These are phyloP conservation scores for Salvelinus fontinalis DNA, from an alignment of 2,113 vertebrate genomes.

Conservation along the genomic window DNA sequence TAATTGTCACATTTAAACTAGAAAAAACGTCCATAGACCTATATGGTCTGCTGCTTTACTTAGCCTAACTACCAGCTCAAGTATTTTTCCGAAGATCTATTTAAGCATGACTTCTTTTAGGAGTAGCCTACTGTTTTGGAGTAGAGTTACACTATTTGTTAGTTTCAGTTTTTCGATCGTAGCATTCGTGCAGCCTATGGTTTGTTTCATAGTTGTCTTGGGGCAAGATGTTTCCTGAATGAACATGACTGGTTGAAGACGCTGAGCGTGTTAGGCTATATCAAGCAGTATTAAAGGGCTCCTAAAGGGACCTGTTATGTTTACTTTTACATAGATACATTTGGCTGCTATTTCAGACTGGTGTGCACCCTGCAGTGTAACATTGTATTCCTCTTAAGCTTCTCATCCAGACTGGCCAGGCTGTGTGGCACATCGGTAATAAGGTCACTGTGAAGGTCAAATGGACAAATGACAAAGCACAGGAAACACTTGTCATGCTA, in stretches of 20 bases:
- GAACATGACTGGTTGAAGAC: slow-evolving; percentile 19
- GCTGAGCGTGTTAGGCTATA: slow-evolving; percentile 21
- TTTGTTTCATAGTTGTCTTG: slow-evolving; percentile 3
- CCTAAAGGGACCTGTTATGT: slow-evolving; percentile 7
- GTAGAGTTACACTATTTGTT: neutral
- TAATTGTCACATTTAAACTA: neutral
- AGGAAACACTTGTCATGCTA: neutral
- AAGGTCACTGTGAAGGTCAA: slow-evolving; percentile 6
- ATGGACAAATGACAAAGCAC: slow-evolving; percentile 8
- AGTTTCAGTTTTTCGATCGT: neutral
- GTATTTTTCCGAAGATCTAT: neutral
- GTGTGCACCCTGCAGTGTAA: neutral
- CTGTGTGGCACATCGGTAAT: neutral
- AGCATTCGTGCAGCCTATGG: neutral
- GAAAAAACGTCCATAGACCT: neutral
- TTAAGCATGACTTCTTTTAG: neutral
- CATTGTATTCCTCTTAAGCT: neutral
- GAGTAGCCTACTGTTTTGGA: neutral
- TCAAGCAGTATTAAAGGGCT: slow-evolving; percentile 24
- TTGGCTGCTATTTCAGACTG: slow-evolving; percentile 20
- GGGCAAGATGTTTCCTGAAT: slow-evolving; percentile 8
- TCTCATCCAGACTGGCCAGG: neutral
- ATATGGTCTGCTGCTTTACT: slow-evolving; percentile 1
- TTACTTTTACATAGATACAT: slow-evolving; percentile 1
- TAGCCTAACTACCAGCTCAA: neutral